Evolutionary conservation across 2,888 invertebrate genomes (phyloP).

Genomic region (Omphaloscelis lunosa): DNA sequence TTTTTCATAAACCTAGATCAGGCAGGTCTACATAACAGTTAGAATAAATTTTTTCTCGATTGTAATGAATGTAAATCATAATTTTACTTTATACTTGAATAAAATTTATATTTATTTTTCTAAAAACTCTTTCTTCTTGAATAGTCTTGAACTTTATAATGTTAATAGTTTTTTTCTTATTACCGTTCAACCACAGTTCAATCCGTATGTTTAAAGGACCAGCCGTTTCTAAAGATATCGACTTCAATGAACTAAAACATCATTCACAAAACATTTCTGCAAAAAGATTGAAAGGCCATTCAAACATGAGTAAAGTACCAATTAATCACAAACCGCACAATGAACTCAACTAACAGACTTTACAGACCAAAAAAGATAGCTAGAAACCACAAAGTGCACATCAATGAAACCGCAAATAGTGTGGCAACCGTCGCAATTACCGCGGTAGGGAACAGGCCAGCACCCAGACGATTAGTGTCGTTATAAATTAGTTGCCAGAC

Average conservation of each 20-base stretch:
- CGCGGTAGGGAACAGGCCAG: conserved; percentile 3
- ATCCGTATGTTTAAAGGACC: neutral
- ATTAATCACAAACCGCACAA: conserved; percentile 39
- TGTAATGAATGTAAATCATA: no score
- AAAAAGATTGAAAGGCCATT: conserved; percentile 4
- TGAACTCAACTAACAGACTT: conserved; percentile 15
- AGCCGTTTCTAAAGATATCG: neutral
- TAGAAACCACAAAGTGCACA: conserved; percentile 43
- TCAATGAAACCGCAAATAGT: conserved; percentile 43
- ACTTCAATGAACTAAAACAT: neutral
- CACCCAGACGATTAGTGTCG: conserved; percentile 45
- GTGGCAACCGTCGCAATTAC: conserved; percentile 26
- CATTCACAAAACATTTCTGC: conserved; percentile 1
- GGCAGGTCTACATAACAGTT: no score
- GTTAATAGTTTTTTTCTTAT: neutral
- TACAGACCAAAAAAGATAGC: neutral
- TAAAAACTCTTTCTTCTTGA: neutral
- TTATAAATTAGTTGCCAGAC: conserved; percentile 50
- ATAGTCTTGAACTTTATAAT: neutral
- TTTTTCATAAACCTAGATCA: no score
- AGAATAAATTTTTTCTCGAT: no score
- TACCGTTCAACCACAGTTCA: neutral
- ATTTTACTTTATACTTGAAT: no score
- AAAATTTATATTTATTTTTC: no score
- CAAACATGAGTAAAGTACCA: conserved; percentile 6